Evolutionary conservation across 2,888 invertebrate genomes (phyloP).

Genomic region (Bombyx huttoni): DNA sequence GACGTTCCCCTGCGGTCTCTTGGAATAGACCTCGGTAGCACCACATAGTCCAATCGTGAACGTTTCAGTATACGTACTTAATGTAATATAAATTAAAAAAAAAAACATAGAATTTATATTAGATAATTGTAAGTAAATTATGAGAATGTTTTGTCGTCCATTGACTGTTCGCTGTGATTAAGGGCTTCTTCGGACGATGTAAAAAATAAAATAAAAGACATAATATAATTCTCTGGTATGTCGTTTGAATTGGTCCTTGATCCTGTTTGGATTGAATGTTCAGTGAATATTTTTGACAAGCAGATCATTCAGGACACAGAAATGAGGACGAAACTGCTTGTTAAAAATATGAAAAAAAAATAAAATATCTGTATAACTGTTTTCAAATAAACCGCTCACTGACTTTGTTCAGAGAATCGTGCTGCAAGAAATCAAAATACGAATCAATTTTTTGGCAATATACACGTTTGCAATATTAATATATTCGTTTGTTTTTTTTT

Average conservation of each 20-base stretch:
- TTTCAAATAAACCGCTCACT: no score
- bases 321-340: not conserved
- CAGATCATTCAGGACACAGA: not conserved
- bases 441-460: not conserved
- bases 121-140: conserved; percentile 70
- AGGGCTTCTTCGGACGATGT: conserved; percentile 47
- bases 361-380: not conserved
- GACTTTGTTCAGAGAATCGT: no score
- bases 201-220: conserved; percentile 4
- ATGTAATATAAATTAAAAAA: conserved; percentile 60
- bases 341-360: not conserved
- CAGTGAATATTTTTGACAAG: not conserved
- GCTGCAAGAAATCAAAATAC: not conserved
- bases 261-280: not conserved
- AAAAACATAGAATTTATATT: conserved; percentile 60
- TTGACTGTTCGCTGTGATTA: conserved; percentile 23
- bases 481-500: no score
- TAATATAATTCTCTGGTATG: not conserved
- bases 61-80: conserved; percentile 73
- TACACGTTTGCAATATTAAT: not conserved
- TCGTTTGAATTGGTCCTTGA: conserved; percentile 1
- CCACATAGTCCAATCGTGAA: conserved; percentile 64
- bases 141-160: conserved; percentile 61
- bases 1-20: conserved; percentile 30
- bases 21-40: conserved; percentile 46